A percentile compares a stretch with the other conserved stretches of the same genome.
Conservation (phyloP, 2,888 invertebrate genomes). For the Melipona bicolor region DNA sequence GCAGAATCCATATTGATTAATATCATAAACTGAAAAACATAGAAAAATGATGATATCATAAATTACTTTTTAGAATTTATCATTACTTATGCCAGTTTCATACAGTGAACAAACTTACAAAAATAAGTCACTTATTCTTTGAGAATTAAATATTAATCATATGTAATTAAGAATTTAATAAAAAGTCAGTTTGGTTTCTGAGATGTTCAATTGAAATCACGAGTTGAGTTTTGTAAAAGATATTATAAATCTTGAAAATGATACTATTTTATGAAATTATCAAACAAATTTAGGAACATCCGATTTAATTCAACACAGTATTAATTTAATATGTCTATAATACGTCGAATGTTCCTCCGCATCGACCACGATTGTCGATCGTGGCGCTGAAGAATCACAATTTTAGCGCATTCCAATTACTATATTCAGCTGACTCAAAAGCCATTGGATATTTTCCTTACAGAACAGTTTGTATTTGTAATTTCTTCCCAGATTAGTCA, state of each 20-base stretch:
- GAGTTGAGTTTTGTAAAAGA: no score
- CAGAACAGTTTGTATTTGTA: slow-evolving; percentile 7
- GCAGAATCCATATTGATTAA: no score
- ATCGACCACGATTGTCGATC: slow-evolving; percentile 1
- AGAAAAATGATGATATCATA: no score
- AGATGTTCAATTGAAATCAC: no score
- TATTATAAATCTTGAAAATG: not conserved
- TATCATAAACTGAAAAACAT: no score
- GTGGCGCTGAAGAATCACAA: slow-evolving; percentile 15
- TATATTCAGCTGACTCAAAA: slow-evolving; percentile 48
- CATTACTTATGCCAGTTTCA: no score
- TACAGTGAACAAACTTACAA: no score
- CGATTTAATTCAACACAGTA: not conserved
- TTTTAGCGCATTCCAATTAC: slow-evolving; percentile 53
- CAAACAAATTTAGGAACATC: not conserved
- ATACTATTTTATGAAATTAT: not conserved
- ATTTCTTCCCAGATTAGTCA: slow-evolving; percentile 26
- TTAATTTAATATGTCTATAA: not conserved
- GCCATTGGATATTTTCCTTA: slow-evolving; percentile 25
- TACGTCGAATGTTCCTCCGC: not conserved
- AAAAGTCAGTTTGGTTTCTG: no score
- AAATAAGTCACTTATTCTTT: no score
- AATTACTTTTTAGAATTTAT: no score
- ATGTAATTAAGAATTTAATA: no score
- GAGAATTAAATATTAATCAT: no score